phyloP scores from a whole-genome alignment of 2,888 invertebrate genomes.

The Polylopha cassiicola region DNA sequence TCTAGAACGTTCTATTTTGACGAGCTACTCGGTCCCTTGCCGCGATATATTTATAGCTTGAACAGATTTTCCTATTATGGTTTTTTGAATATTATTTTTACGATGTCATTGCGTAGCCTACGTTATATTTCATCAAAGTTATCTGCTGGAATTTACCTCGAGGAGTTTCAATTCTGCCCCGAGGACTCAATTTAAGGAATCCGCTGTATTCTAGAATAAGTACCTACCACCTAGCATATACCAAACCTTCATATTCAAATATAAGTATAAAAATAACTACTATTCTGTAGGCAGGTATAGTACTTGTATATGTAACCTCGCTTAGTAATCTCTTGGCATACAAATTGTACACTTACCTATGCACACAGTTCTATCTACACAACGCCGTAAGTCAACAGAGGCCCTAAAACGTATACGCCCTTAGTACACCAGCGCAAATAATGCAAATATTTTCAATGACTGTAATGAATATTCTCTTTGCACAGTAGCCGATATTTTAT shows the following conservation, averaged over 20 bases:
- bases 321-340: constrained; percentile 16
- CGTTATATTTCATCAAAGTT: too few relatives aligned
- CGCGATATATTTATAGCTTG: constrained; percentile 53
- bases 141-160: too few relatives aligned
- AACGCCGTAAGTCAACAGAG: too few relatives aligned
- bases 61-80: constrained; percentile 10
- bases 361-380: neutral
- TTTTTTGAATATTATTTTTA: constrained; percentile 12
- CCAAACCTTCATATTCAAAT: too few relatives aligned
- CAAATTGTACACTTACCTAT: constrained; percentile 17
- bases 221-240: too few relatives aligned
- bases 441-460: constrained; percentile 19
- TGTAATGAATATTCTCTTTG: constrained; percentile 15
- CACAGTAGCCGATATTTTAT: too few relatives aligned
- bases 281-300: neutral
- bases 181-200: too few relatives aligned
- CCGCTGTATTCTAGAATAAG: too few relatives aligned
- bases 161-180: too few relatives aligned
- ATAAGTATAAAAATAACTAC: constrained; percentile 23
- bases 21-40: constrained; percentile 56
- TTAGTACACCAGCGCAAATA: too few relatives aligned
- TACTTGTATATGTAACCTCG: constrained; percentile 2
- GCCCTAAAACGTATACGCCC: too few relatives aligned
- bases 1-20: constrained; percentile 63
- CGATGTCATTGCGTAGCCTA: constrained; percentile 14